phyloP scores from a whole-genome alignment of 2,113 vertebrate species.

The Hypocryptadius cinnamomeus region DNA sequence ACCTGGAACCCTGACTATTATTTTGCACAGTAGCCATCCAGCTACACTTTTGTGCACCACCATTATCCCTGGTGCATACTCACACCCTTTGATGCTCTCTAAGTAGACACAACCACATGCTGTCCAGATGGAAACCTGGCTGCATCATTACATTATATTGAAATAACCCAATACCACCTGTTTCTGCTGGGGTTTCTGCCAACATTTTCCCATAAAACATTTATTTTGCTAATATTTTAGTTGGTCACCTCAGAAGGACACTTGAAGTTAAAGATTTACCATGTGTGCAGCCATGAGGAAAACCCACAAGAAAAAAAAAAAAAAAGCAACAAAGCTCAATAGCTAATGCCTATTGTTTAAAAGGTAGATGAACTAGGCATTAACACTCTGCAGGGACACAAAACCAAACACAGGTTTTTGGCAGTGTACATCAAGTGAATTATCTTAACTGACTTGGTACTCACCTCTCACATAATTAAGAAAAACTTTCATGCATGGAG shows the following conservation, averaged over 20 bases:
- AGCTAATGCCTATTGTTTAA: slow-evolving; percentile 49
- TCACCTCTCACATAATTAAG: slow-evolving; percentile 27
- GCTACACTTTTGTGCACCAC: slow-evolving; percentile 71
- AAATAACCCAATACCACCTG: slow-evolving; percentile 96
- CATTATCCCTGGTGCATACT: slow-evolving; percentile 76
- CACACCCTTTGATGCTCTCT: slow-evolving; percentile 76
- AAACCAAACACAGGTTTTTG: slow-evolving; percentile 40
- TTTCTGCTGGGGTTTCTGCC: slow-evolving; percentile 79
- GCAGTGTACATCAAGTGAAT: slow-evolving; percentile 40
- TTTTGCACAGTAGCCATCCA: slow-evolving; percentile 77
- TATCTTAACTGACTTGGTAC: slow-evolving; percentile 5
- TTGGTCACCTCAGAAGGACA: slow-evolving; percentile 83
- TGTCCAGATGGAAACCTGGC: slow-evolving; percentile 84
- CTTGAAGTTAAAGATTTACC: slow-evolving; percentile 81
- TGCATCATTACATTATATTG: slow-evolving; percentile 91
- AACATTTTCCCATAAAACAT: slow-evolving; percentile 85
- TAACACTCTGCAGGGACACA: slow-evolving; percentile 3
- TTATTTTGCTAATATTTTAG: slow-evolving; percentile 84
- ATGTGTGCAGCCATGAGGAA: slow-evolving; percentile 67
- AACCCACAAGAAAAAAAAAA: not conserved
- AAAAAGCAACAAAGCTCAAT: not conserved
- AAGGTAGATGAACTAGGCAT: slow-evolving; percentile 16
- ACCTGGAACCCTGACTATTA: slow-evolving; percentile 70
- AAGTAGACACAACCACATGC: slow-evolving; percentile 80
- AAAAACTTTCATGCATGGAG: slow-evolving; percentile 5